These are phyloP conservation scores for Suncus etruscus DNA, from an alignment of 2,113 vertebrate species.

Conservation along the genomic window DNA sequence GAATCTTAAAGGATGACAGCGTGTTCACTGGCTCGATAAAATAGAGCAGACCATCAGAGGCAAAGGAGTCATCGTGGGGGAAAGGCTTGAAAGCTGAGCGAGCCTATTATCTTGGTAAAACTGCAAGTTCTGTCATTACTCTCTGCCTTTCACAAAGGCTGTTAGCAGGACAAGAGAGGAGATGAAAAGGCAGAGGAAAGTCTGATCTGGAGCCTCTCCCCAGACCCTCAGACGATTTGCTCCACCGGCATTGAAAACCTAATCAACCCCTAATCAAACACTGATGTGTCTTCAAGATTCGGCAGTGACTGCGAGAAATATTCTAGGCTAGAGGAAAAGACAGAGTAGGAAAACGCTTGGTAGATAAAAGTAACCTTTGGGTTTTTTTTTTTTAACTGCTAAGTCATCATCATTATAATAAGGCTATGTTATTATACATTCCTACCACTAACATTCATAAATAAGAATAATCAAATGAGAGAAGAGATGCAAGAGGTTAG, in stretches of 20 bases:
- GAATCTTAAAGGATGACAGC: constrained; percentile 61
- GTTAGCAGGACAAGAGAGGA: constrained; percentile 51
- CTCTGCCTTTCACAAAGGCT: not conserved
- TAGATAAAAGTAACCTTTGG: constrained; percentile 28
- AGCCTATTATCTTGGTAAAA: constrained; percentile 54
- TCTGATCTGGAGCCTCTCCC: not conserved
- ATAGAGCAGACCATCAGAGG: constrained; percentile 39
- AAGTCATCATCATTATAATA: not conserved
- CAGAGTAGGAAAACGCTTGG: constrained; percentile 6
- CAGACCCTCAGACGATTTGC: not conserved
- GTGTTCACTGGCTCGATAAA: constrained; percentile 51
- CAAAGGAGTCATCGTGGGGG: constrained; percentile 19
- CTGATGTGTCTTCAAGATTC: not conserved
- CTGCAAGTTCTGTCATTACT: not conserved
- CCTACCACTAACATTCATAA: not conserved
- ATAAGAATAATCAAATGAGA: constrained; percentile 47
- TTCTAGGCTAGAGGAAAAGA: not conserved
- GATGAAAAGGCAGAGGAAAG: constrained; percentile 28
- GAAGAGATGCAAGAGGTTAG: not conserved
- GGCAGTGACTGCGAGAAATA: not conserved
- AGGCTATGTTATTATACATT: not conserved
- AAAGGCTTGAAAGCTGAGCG: constrained; percentile 42
- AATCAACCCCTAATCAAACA: not conserved
- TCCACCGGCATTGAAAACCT: constrained; percentile 4
- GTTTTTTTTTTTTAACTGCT: constrained; percentile 27